Base-by-base conservation (phyloP, 2,888 invertebrate species). In the Strigamia transsilvanica region DNA sequence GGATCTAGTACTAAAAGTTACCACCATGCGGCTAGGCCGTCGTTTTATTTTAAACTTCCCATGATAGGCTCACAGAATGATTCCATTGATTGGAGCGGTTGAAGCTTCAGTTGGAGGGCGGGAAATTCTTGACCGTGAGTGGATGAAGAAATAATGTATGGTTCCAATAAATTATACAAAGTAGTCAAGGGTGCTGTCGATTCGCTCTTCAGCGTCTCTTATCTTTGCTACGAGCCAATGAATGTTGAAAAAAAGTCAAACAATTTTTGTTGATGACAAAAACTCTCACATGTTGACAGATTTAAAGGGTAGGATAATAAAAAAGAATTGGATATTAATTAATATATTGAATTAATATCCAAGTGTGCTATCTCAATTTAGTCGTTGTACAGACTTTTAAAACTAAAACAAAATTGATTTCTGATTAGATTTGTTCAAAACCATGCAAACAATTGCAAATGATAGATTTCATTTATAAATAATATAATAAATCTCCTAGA, bases 131-230 rank as follows among this genome's bases (percentile, higher is more conserved):
- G 73, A 10, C 32, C 13, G 73, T 27, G 12, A 73, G 73, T 73
- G 73, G 73, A 32, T 23, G 73, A 13, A 32, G 32, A 73, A 27
- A 32, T 73, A 73, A 73, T 73, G 73, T 73, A 73, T 73, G 73
- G 32, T 27, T 13, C 13, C 23, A 73, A n/a, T 73, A 32, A 32
- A 73, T 73, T 73, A 73, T 73, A 73, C 73, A 73, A 73, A 73
- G 32, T 73, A 73, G 73, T 56, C 13, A 27, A 4, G 3, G 32
- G 3, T 12, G 6, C 32, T 2, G 32, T n/a, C 32, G 23, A 73
- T 73, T 73, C 32, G 73, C n/a, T 73, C 1, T 15, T 23, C 9
- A 10, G 2, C 15, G 27, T 73, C 73, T 10, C 6, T 32, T 10
- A 7, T 2, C 6, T 73, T 73, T 27, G 23, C 13, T 73, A 32